Conservation (phyloP, 2,797 vertebrate species). For the Gorsachius magnificus region DNA sequence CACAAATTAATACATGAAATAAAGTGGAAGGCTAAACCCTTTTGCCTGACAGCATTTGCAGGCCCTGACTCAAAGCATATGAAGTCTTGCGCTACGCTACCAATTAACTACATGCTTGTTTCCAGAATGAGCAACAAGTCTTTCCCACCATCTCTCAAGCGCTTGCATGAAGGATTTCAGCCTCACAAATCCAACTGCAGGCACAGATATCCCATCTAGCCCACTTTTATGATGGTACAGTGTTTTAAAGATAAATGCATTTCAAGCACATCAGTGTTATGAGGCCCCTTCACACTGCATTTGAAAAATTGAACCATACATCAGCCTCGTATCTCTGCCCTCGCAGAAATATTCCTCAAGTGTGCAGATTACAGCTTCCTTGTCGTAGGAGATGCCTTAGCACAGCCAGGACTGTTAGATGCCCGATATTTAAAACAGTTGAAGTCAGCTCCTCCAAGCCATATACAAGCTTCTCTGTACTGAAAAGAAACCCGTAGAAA, state of each 20-base stretch:
- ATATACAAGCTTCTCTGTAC: fast-evolving
- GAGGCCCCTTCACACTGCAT: neutral
- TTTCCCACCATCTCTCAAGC: neutral
- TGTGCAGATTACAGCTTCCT: neutral
- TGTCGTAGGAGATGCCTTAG: neutral
- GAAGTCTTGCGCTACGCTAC: fast-evolving
- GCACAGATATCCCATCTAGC: neutral
- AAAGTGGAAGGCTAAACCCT: neutral
- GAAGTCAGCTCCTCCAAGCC: neutral
- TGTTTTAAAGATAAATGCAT: neutral
- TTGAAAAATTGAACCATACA: neutral
- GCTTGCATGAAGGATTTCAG: neutral
- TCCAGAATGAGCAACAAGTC: neutral
- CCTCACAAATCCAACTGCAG: neutral
- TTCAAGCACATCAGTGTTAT: neutral
- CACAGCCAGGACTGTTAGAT: neutral
- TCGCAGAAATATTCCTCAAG: neutral
- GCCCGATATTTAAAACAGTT: neutral
- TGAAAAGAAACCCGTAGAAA: fast-evolving
- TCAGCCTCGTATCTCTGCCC: neutral
- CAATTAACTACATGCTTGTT: neutral
- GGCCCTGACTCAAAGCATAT: neutral
- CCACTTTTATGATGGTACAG: neutral
- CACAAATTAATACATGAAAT: neutral
- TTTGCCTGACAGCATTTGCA: neutral